A percentile compares a stretch with the other conserved stretches of the same genome.
phyloP scores from a whole-genome alignment of 2,888 invertebrate species.

The Macropis europaea region DNA sequence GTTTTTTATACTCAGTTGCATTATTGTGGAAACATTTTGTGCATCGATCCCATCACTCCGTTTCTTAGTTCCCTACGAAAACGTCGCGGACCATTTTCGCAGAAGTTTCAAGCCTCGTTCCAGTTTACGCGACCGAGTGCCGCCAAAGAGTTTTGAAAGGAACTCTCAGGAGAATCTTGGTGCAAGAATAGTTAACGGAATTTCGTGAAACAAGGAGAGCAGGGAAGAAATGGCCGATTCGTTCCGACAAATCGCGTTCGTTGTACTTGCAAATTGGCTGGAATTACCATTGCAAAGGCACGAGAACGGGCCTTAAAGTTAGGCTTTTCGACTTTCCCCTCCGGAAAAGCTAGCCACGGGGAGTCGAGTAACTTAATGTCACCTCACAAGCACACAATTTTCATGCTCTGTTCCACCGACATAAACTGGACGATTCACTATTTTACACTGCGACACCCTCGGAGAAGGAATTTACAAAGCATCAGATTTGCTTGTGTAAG shows the following conservation, averaged over 20 bases:
- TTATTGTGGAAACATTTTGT: too few relatives aligned
- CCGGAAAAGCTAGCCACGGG: slow-evolving; percentile 11
- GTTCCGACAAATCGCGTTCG: slow-evolving; percentile 10
- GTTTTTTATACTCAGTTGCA: too few relatives aligned
- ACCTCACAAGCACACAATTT: slow-evolving; percentile 17
- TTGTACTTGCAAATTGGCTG: slow-evolving; percentile 56
- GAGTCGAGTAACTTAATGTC: slow-evolving; percentile 6
- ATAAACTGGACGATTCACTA: too few relatives aligned
- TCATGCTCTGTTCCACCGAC: too few relatives aligned
- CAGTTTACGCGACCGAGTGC: background rate
- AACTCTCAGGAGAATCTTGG: background rate
- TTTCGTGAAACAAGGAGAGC: background rate
- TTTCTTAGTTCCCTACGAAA: too few relatives aligned
- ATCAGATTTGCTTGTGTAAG: too few relatives aligned
- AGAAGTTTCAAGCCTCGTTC: slow-evolving; percentile 17
- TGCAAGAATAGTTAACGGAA: slow-evolving; percentile 14
- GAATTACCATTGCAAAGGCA: slow-evolving; percentile 54
- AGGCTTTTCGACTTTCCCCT: background rate
- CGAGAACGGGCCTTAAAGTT: background rate
- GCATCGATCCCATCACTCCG: background rate
- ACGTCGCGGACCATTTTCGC: background rate
- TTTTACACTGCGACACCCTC: too few relatives aligned
- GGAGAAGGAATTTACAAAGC: too few relatives aligned
- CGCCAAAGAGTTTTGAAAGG: background rate
- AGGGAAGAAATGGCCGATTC: background rate